Evolutionary conservation across 1,140 invertebrate species (phyloP).

Genomic region (Phenacoccus solenopsis): DNA sequence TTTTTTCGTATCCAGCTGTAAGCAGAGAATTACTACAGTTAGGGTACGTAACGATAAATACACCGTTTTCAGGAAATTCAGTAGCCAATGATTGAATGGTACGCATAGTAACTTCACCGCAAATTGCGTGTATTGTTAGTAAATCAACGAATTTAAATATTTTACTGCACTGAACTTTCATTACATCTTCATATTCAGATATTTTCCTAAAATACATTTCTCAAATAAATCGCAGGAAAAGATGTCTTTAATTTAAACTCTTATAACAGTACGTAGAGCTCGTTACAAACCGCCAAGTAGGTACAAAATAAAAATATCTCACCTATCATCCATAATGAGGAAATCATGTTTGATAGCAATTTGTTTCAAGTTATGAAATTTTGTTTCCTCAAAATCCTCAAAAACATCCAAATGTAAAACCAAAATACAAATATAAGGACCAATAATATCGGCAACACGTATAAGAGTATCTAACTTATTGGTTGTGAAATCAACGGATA

Average conservation of each 20-base stretch:
- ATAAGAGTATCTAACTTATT: neutral
- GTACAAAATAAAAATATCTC: neutral
- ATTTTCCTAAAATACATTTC: neutral
- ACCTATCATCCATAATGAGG: neutral
- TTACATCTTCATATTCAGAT: neutral
- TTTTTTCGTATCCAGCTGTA: neutral
- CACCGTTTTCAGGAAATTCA: neutral
- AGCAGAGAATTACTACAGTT: neutral
- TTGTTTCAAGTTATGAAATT: neutral
- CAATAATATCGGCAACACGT: neutral
- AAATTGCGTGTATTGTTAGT: neutral
- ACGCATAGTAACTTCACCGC: neutral
- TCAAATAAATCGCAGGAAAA: neutral
- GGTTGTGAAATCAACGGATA: neutral
- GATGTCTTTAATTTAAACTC: neutral
- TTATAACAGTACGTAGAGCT: too few species aligned
- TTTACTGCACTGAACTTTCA: neutral
- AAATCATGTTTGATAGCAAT: neutral
- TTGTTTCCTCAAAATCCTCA: neutral
- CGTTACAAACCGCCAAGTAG: too few species aligned
- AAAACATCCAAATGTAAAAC: neutral
- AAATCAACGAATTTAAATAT: neutral
- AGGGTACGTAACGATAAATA: neutral
- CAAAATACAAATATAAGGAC: neutral
- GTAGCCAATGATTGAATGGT: neutral